Percentiles rank a stretch among this genome's conserved stretches.
phyloP scores from a whole-genome alignment of 2,888 invertebrate genomes.

The Buathra laborator region DNA sequence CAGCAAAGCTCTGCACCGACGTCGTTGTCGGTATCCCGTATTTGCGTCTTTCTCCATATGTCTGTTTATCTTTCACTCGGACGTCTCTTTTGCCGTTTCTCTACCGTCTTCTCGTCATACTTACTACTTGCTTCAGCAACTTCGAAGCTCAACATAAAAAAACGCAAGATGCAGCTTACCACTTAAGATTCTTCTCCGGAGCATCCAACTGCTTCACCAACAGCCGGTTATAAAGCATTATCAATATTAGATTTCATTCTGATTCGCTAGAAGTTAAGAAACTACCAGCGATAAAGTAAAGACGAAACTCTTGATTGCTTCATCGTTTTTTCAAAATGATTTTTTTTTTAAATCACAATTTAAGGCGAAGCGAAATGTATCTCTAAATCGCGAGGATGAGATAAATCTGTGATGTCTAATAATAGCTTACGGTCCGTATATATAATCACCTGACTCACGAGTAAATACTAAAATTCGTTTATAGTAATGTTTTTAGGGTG shows the following conservation, averaged over 20 bases:
- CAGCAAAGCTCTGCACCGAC: neutral
- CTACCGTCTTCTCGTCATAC: slow-evolving; percentile 28
- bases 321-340: neutral
- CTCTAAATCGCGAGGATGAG: neutral
- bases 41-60: slow-evolving; percentile 48
- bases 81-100: slow-evolving; percentile 25
- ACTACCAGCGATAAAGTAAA: neutral
- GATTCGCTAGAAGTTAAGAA: neutral
- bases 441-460: neutral
- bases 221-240: slow-evolving; percentile 20
- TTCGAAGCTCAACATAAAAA: slow-evolving; percentile 17
- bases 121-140: slow-evolving; percentile 31
- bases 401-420: neutral
- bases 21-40: slow-evolving; percentile 30
- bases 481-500: no score
- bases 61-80: slow-evolving; percentile 47
- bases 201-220: neutral
- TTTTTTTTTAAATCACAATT: neutral
- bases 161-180: neutral
- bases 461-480: neutral
- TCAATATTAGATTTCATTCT: slow-evolving; percentile 30
- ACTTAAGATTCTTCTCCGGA: slow-evolving; percentile 1
- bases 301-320: neutral
- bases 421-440: neutral
- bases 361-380: neutral